Evolutionary conservation across 1,140 invertebrate species (phyloP).

Genomic region (Diachasmimorpha longicaudata): DNA sequence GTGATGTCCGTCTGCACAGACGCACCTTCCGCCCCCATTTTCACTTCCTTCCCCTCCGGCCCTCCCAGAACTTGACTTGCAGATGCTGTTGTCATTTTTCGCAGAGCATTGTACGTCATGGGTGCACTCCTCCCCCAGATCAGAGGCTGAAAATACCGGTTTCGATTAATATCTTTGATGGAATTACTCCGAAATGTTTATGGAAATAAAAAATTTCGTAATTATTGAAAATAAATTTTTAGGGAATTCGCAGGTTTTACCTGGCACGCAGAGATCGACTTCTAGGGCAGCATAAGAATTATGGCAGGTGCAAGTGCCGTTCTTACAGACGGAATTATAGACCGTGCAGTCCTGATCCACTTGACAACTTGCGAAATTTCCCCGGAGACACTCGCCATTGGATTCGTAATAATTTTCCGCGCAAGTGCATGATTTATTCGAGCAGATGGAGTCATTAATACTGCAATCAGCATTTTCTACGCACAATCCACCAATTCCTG

Average conservation of each 20-base stretch:
- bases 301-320: not conserved
- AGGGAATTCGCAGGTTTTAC: not conserved
- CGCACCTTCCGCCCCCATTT: slow-evolving; percentile 15
- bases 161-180: too few relatives aligned
- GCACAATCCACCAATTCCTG: slow-evolving; percentile 34
- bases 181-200: too few relatives aligned
- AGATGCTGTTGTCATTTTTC: not conserved
- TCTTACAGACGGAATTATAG: not conserved
- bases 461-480: slow-evolving; percentile 30
- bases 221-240: too few relatives aligned
- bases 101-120: not conserved
- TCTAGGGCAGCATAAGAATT: not conserved
- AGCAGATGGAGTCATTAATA: slow-evolving; percentile 26
- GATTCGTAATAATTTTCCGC: slow-evolving; percentile 27
- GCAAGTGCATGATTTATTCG: slow-evolving; percentile 31
- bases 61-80: not conserved
- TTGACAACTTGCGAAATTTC: not conserved
- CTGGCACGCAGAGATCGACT: not conserved
- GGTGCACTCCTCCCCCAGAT: not conserved
- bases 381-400: slow-evolving; percentile 12
- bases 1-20: slow-evolving; percentile 21
- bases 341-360: not conserved
- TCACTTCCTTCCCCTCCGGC: not conserved
- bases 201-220: too few relatives aligned
- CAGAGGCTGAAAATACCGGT: not conserved